Evolutionary conservation across 2,888 invertebrate species (phyloP), one percentile per base, ranked within the genome.

Genomic region (Branchellion lobata): DNA sequence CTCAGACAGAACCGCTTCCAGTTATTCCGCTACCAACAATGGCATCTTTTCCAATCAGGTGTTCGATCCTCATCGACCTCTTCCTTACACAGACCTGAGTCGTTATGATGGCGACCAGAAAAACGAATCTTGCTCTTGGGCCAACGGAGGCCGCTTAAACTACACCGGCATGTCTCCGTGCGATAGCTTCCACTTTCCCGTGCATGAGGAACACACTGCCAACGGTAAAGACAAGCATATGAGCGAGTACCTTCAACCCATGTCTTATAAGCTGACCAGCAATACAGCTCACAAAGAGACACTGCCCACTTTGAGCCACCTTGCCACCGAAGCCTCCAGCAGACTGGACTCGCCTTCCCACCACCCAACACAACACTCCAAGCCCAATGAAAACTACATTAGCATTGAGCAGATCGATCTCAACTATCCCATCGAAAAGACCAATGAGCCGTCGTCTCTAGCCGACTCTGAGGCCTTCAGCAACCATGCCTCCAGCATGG

Each of bases 1-100:
- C 61, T 24, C 24, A 5, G 21, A 3, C 61, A 57, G 61, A 5
- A 8, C 61, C 21, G 5, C n/a, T n/a, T 14, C 14, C 24, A 8
- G 5, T 5, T 24, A 57, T n/a, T 24, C 61, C 61, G 24, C 40
- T 14, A 40, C 40, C 5, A 40, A 40, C 40, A 8, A 5, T 14
- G 3, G 3, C 61, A 14, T 24, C 24, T 24, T n/a, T 3, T 57
- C 61, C 21, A 57, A n/a, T 57, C 61, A 57, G 5, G 51, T 36
- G 0, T 75, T 34, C 47, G 71, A 81, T 40, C 80, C 81, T 11
- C 75, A 69, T 27, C 47, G 80, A 31, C 82, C 82, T 14, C 78
- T 82, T 21, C 79, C 80, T 21, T 82, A 81, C 72, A 80, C 78
- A 21, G 82, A 82, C 51, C 47, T 82, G 47, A 73, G 77, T 14